Conservation (phyloP, 2,797 vertebrate genomes). For the Clarias fuscus region DNA sequence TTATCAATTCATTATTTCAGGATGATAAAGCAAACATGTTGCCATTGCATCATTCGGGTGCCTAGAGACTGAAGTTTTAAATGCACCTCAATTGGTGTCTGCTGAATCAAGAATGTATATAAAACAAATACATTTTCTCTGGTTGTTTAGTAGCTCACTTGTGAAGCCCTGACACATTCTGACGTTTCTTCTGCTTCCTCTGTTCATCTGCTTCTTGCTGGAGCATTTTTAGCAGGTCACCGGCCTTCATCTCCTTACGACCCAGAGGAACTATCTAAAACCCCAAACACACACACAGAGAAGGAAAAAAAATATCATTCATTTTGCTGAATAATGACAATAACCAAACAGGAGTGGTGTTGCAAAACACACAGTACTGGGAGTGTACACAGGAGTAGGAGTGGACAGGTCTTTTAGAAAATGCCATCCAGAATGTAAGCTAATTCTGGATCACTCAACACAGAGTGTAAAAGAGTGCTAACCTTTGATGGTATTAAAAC, state of each 20-base stretch:
- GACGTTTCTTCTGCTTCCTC: constrained; percentile 92
- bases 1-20: too few relatives aligned
- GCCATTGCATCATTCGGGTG: too few relatives aligned
- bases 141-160: constrained; percentile 71
- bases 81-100: neutral
- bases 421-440: neutral
- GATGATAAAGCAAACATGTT: too few relatives aligned
- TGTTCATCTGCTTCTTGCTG: constrained; percentile 91
- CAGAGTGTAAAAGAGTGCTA: neutral
- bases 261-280: constrained; percentile 83
- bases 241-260: constrained; percentile 85
- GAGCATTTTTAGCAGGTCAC: constrained; percentile 85
- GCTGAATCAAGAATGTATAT: neutral
- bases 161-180: constrained; percentile 91
- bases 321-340: neutral
- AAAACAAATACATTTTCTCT: neutral
- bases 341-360: neutral
- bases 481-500: neutral
- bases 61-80: neutral
- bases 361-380: neutral
- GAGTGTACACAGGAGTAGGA: neutral
- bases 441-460: neutral
- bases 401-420: neutral
- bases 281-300: neutral
- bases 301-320: neutral